Base-by-base conservation (phyloP, 2,888 invertebrate genomes). In the Rhyacophila evoluta region DNA sequence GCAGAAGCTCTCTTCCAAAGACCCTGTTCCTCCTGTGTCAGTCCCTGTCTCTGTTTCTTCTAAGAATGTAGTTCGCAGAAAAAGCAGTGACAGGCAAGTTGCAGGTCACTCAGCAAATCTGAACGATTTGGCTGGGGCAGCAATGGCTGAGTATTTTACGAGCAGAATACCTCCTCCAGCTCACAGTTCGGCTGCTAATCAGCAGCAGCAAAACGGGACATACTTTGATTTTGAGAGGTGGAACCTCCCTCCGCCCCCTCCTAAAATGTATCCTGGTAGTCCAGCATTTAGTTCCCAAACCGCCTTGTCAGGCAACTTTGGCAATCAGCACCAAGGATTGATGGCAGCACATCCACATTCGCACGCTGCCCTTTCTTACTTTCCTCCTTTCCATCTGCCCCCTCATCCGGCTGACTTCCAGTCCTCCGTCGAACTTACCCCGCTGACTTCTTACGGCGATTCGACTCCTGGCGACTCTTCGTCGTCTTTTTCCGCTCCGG, bases 201-300 rank as follows among this genome's bases (percentile, higher is more conserved):
- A 89, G 84, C 85, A 85, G 77, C 91, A 91, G 83, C 92, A 92
- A 85, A 93, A 93, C 85, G 92, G 92, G 81, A 92, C 92, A 74
- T 95, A 94, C 85, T 94, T 94, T 84, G 95, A 95, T 86, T 94
- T 95, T 84, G 95, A 94, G 84, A 89, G 95, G 83, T 95, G 95
- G 95, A 95, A 94, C 86, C 88, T 94, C 75, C 93, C 94, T 39
- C 91, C 92, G 6, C 92, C 93, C 15, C 89, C 92, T 29, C 90
- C 93, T 28, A 94, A 94, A 89, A 93, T 94, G 87, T 94, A 93
- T 85, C 88, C 92, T 39, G 89, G 92, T 72, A 86, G 91, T 15
- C 87, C 92, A n/a, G 89, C 82, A 3, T 91, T 91, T 81, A 88
- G 89, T 79, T 88, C 92, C n/a, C 91, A 92, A 85, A 87, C 90